Conservation (phyloP, 2,888 invertebrate genomes). For the Molanna angustata region DNA sequence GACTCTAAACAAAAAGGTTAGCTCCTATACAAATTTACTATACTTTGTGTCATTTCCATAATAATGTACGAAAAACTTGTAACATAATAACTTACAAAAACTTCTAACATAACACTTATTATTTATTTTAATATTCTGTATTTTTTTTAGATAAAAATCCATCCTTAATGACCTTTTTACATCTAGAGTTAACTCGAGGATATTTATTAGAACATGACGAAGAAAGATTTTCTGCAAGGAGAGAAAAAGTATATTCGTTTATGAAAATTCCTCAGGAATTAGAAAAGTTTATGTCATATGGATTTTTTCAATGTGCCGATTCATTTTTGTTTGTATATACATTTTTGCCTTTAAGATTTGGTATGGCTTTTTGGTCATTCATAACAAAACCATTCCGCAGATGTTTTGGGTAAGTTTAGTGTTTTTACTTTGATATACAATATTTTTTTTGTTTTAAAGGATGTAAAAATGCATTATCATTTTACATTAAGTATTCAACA, state of each 20-base stretch:
- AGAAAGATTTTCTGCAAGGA: slow-evolving; percentile 87
- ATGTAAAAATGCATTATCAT: too few species aligned
- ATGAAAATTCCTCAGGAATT: slow-evolving; percentile 92
- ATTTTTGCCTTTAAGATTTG: slow-evolving; percentile 89
- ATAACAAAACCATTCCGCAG: slow-evolving; percentile 68
- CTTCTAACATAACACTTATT: too few species aligned
- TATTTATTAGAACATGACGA: slow-evolving; percentile 95
- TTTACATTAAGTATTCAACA: too few species aligned
- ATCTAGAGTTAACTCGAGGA: slow-evolving; percentile 86
- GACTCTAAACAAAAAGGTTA: slow-evolving; percentile 34
- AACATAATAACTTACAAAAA: too few species aligned
- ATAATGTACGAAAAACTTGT: background rate
- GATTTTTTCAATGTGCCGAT: slow-evolving; percentile 94
- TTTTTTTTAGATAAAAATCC: slow-evolving; percentile 41
- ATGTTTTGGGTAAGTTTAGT: slow-evolving; percentile 64
- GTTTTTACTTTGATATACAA: background rate
- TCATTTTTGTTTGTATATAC: slow-evolving; percentile 97
- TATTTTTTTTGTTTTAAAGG: too few species aligned
- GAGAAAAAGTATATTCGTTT: slow-evolving; percentile 96
- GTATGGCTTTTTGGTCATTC: slow-evolving; percentile 82
- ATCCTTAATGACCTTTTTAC: slow-evolving; percentile 67
- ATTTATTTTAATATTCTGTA: background rate
- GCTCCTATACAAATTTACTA: slow-evolving; percentile 1
- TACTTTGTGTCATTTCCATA: too few species aligned
- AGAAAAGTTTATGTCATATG: slow-evolving; percentile 90